Evolutionary conservation across 2,113 vertebrate species (phyloP), one percentile per base, ranked within the genome.

Genomic region (Xiphophorus hellerii): DNA sequence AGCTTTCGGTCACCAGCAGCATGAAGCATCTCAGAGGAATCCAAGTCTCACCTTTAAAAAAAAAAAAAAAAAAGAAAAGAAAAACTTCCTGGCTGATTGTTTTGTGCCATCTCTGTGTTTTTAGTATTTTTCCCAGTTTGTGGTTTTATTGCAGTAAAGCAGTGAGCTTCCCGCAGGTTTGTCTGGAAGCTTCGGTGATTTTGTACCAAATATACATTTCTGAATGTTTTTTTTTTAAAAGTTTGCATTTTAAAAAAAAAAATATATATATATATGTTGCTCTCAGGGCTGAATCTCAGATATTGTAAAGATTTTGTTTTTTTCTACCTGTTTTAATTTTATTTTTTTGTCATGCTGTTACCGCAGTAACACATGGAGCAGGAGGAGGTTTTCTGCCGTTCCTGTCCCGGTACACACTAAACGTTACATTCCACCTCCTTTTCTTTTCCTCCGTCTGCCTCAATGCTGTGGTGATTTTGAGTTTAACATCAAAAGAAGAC

Each of bases 281-380:
- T 92, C 94, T 95, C 94, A 94, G 94, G 94, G 93, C 90, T 89
- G 74, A 92, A 84, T 77, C 77, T 93, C 85, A 80, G 74, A 89
- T 85, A 39, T 89, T 87, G 22, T 25, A 80, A 78, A 80, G 37
- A 74, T 80, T 69, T 80, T 44, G 44, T 20, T 20, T 48, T 48
- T 48, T 48, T 37, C 35, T 48, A 48, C 44, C 44, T 48, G 1
- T 42, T 42, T 42, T 42, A 5, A 42, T 42, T 42, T 15, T 15
- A 0, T 81, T 81, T 62, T 62, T 66, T 25, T 35, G 22, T 65
- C 10, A 39, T 37, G 28, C 61, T 29, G 61, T 29, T 29, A 30
- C 30, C 22, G 20, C 63, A 35, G 63, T 25, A 25, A 54, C 51
- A 25, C 51, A 58, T 58, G 20, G 33, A 83, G 71, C 84, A 84